phyloP scores from a whole-genome alignment of 2,797 vertebrate genomes.

The Typhlichthys eigenmanni region DNA sequence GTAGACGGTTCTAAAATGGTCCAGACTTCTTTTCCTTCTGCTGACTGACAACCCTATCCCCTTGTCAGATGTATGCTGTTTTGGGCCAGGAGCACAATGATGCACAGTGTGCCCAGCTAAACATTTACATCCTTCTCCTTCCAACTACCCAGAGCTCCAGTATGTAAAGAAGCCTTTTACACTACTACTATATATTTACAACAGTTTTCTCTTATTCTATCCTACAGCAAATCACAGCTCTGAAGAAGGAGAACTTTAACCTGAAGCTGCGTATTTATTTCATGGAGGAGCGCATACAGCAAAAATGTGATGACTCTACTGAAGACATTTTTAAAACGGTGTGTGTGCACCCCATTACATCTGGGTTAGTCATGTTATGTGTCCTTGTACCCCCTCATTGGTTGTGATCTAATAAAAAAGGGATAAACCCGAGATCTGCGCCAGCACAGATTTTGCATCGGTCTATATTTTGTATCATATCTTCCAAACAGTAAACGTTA shows the following conservation, averaged over 20 bases:
- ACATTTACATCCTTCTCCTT: slow-evolving; percentile 29
- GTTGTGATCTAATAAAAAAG: slow-evolving; percentile 15
- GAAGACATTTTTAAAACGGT: slow-evolving; percentile 94
- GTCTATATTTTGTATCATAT: too few relatives aligned
- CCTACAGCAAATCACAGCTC: slow-evolving; percentile 90
- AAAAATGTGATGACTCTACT: slow-evolving; percentile 89
- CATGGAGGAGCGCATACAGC: slow-evolving; percentile 93
- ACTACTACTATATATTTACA: slow-evolving; percentile 1
- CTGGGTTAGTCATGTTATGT: slow-evolving; percentile 1
- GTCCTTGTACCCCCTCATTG: slow-evolving; percentile 2
- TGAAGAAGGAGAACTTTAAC: slow-evolving; percentile 99
- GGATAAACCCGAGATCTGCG: too few relatives aligned
- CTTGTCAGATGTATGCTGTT: slow-evolving; percentile 73
- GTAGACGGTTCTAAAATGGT: slow-evolving; percentile 49
- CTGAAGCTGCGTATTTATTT: slow-evolving; percentile 98
- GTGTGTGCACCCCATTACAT: slow-evolving; percentile 27
- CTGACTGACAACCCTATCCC: slow-evolving; percentile 59
- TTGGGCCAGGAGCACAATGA: slow-evolving; percentile 73
- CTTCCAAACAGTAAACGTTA: too few relatives aligned
- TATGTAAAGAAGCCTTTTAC: slow-evolving; percentile 17
- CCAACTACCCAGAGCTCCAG: slow-evolving; percentile 43
- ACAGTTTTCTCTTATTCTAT: slow-evolving; percentile 18
- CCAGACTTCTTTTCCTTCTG: slow-evolving; percentile 47
- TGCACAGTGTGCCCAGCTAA: slow-evolving; percentile 71
- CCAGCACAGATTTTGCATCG: too few relatives aligned